Conservation (phyloP, 2,888 invertebrate genomes). For the Lasioglossum calceatum region DNA sequence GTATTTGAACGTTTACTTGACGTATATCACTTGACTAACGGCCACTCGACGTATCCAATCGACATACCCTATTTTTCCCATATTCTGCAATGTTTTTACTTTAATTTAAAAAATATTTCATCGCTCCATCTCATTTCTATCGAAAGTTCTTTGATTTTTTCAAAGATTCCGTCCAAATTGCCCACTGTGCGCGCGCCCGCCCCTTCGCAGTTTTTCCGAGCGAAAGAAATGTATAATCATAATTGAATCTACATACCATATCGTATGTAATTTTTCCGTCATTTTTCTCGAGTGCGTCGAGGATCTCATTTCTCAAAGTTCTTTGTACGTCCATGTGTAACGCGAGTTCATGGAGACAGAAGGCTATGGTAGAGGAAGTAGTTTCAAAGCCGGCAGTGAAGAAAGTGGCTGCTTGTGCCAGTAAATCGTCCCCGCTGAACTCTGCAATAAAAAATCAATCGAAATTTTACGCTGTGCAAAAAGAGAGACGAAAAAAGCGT, state of each 20-base stretch:
- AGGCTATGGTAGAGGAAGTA: slow-evolving; percentile 72
- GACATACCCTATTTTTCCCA: too few relatives aligned
- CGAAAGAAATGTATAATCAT: background rate
- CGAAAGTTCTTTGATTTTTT: too few relatives aligned
- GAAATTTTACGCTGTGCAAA: background rate
- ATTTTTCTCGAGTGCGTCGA: slow-evolving; percentile 57
- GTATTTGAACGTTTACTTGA: too few relatives aligned
- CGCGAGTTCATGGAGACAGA: slow-evolving; percentile 75
- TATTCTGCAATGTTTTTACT: too few relatives aligned
- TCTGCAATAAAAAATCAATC: slow-evolving; percentile 60
- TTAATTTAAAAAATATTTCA: too few relatives aligned
- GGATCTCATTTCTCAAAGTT: slow-evolving; percentile 72
- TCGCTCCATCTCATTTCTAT: too few relatives aligned
- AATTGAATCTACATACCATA: slow-evolving; percentile 62
- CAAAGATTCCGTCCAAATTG: too few relatives aligned
- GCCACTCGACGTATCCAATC: too few relatives aligned
- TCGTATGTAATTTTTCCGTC: slow-evolving; percentile 77
- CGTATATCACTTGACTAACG: too few relatives aligned
- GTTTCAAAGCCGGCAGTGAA: slow-evolving; percentile 79
- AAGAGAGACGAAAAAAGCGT: background rate
- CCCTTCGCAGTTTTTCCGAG: background rate
- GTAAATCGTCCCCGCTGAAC: slow-evolving; percentile 76
- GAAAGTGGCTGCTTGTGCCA: slow-evolving; percentile 76
- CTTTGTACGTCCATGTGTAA: slow-evolving; percentile 70
- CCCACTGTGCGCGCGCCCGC: too few relatives aligned